Percentiles rank a stretch among this genome's conserved stretches.
These are phyloP conservation scores for Rhyacophila evoluta DNA, from an alignment of 2,888 invertebrate species.

Conservation along the genomic window DNA sequence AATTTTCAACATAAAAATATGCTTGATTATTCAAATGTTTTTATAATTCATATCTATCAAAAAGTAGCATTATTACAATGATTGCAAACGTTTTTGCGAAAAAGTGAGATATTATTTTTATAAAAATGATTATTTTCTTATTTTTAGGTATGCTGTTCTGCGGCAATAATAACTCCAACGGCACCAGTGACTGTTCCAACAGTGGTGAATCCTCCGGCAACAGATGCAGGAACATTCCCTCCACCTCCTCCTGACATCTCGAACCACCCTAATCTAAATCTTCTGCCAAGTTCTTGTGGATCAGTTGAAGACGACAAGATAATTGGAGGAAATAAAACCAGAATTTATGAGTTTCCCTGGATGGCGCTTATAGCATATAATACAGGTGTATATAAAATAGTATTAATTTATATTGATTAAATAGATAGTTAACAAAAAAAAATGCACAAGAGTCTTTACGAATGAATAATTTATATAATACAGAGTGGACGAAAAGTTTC, in stretches of 20 bases:
- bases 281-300: conserved; percentile 66
- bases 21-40: no score
- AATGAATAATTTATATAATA: no score
- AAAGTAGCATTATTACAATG: no score
- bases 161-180: neutral
- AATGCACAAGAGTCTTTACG: no score
- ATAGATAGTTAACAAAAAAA: no score
- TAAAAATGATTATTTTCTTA: neutral
- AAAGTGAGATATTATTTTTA: no score
- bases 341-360: conserved; percentile 79
- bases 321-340: conserved; percentile 72
- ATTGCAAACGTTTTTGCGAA: no score
- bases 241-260: neutral
- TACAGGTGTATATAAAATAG: conserved; percentile 60
- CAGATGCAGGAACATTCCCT: no score
- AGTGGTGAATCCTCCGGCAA: neutral
- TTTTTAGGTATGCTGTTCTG: neutral
- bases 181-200: neutral
- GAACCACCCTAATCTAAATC: neutral
- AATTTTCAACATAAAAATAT: no score
- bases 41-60: no score
- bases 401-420: no score
- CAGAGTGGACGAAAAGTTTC: no score
- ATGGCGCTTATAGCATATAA: conserved; percentile 79
- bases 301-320: conserved; percentile 69